phyloP scores from a whole-genome alignment of 30 jellyfish, hydroid and myxozoan species.

The Hydractinia echinata region DNA sequence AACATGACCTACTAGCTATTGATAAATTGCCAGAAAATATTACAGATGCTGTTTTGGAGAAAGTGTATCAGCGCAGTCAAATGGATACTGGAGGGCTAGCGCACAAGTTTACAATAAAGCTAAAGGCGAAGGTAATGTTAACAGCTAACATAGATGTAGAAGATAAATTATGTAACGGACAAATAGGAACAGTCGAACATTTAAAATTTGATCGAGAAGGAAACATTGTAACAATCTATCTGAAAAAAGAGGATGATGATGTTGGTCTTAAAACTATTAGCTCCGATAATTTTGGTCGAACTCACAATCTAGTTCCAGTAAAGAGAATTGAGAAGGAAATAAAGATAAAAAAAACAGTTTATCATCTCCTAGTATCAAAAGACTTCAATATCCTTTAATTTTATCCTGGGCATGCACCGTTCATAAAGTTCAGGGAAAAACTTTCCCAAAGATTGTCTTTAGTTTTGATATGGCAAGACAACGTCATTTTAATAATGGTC shows the following conservation, averaged over 20 bases:
- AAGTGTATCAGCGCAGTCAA: too few species aligned
- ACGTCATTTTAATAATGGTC: neutral
- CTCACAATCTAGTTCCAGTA: neutral
- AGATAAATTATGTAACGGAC: slow-evolving; percentile 6
- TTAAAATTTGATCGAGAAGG: neutral
- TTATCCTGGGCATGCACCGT: too few species aligned
- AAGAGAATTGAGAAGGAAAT: too few species aligned
- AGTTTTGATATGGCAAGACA: neutral
- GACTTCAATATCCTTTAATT: slow-evolving; percentile 5
- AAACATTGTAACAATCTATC: neutral
- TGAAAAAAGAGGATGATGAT: neutral
- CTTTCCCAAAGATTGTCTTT: slow-evolving; percentile 3
- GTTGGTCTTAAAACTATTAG: slow-evolving; percentile 3
- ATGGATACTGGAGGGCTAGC: too few species aligned
- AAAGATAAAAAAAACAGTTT: neutral
- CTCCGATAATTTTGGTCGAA: slow-evolving; percentile 4
- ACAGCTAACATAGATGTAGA: neutral
- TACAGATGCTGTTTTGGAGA: too few species aligned
- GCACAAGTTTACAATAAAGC: too few species aligned
- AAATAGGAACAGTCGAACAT: slow-evolving; percentile 10
- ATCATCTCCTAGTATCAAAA: slow-evolving; percentile 4
- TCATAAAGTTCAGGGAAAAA: slow-evolving; percentile 4
- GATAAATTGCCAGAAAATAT: too few species aligned
- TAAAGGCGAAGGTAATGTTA: too few species aligned
- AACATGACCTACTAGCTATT: too few species aligned